A percentile compares a stretch with the other conserved stretches of the same genome.
These are phyloP conservation scores for Suricata suricatta DNA, from an alignment of 2,113 vertebrate species.

Conservation along the genomic window DNA sequence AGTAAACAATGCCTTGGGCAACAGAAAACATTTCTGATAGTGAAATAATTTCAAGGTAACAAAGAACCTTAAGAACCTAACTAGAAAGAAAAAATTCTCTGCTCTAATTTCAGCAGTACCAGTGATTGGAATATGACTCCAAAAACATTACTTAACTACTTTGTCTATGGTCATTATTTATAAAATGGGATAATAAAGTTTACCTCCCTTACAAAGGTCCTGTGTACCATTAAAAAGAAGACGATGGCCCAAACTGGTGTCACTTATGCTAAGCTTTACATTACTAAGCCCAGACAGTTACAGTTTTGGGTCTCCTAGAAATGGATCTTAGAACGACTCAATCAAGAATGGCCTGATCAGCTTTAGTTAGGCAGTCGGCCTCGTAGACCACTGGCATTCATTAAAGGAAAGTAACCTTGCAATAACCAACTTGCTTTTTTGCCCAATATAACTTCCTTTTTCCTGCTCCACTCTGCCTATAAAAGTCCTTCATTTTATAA, in stretches of 20 bases:
- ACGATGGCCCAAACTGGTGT: neutral
- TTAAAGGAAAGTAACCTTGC: neutral
- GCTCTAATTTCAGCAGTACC: neutral
- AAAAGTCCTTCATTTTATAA: neutral
- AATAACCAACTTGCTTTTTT: neutral
- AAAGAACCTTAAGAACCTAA: neutral
- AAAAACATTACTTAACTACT: slow-evolving; percentile 2
- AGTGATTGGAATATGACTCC: neutral
- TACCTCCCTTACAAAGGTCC: neutral
- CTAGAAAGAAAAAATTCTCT: neutral
- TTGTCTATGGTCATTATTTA: slow-evolving; percentile 32
- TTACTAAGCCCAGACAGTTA: neutral
- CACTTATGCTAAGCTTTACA: neutral
- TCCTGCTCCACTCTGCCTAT: neutral
- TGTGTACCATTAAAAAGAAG: neutral
- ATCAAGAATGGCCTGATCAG: neutral
- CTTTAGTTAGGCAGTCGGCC: neutral
- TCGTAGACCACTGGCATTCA: neutral
- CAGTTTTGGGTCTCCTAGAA: neutral
- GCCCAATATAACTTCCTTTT: neutral
- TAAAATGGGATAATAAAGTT: slow-evolving; percentile 41
- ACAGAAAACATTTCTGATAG: neutral
- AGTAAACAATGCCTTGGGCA: neutral
- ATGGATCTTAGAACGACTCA: neutral
- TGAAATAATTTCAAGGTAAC: slow-evolving; percentile 22